Evolutionary conservation across 2,113 vertebrate genomes (phyloP).

Genomic region (Osmerus mordax): DNA sequence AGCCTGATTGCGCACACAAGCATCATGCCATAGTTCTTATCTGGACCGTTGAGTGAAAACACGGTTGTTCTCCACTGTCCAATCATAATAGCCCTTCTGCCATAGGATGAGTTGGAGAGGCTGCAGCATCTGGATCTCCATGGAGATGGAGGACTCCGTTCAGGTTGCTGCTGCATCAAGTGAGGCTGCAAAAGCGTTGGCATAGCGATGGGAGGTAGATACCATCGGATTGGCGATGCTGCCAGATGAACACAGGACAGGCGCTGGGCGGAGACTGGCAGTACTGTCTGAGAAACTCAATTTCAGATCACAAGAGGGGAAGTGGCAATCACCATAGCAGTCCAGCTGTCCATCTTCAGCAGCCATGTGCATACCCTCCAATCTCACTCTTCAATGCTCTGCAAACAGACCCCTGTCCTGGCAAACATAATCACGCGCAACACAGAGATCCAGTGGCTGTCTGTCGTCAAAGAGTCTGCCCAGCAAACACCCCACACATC

Average conservation of each 20-base stretch:
- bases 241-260: constrained; percentile 24
- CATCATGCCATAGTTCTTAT: constrained; percentile 32
- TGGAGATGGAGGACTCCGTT: constrained; percentile 42
- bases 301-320: constrained; percentile 56
- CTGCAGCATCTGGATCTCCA: constrained; percentile 19
- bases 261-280: constrained; percentile 16
- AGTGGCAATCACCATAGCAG: constrained; percentile 51
- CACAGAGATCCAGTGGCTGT: constrained; percentile 38
- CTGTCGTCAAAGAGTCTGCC: constrained; percentile 33
- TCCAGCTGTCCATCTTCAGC: constrained; percentile 55
- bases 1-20: constrained; percentile 57
- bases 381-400: constrained; percentile 53
- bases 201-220: constrained; percentile 29
- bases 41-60: constrained; percentile 29
- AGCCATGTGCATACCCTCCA: constrained; percentile 43
- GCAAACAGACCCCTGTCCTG: constrained; percentile 55
- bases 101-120: constrained; percentile 22
- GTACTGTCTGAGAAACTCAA: constrained; percentile 25
- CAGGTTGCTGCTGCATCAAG: constrained; percentile 9
- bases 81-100: constrained; percentile 23
- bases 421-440: constrained; percentile 54
- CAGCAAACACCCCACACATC: constrained; percentile 4
- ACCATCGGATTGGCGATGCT: constrained; percentile 33
- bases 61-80: constrained; percentile 19
- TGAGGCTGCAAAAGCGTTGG: constrained; percentile 29